Evolutionary conservation across 1,140 invertebrate species (phyloP).

Genomic region (Sitodiplosis mosellana): DNA sequence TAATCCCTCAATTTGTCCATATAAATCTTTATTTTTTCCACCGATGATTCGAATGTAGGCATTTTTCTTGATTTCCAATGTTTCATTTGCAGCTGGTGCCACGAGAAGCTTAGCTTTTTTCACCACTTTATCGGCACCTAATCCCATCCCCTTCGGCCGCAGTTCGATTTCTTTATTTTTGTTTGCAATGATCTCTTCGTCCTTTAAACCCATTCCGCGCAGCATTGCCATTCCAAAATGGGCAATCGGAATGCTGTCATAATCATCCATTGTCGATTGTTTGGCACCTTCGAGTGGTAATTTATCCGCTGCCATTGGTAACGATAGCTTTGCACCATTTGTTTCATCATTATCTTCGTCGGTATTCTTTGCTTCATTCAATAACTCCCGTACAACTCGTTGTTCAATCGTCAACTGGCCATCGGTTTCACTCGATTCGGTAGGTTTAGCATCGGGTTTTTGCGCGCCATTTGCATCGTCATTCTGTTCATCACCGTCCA

Average conservation of each 20-base stretch:
- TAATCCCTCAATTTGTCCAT: conserved; percentile 70
- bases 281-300: conserved; percentile 32
- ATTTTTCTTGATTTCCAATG: conserved; percentile 42
- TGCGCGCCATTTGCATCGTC: conserved; percentile 17
- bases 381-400: conserved; percentile 28
- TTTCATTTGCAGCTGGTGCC: conserved; percentile 31
- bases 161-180: conserved; percentile 33
- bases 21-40: conserved; percentile 54
- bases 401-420: conserved; percentile 26
- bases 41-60: conserved; percentile 49
- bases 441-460: neutral
- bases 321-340: conserved; percentile 23
- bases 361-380: conserved; percentile 13
- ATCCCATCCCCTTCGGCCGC: conserved; percentile 74
- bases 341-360: conserved; percentile 24
- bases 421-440: no score
- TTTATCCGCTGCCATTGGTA: conserved; percentile 30
- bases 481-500: conserved; percentile 17
- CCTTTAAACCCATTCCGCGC: conserved; percentile 82
- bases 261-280: conserved; percentile 68
- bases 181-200: conserved; percentile 34
- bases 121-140: conserved; percentile 64
- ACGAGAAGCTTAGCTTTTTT: conserved; percentile 23
- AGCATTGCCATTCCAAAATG: conserved; percentile 83
- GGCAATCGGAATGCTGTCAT: conserved; percentile 73